Evolutionary conservation across 2,113 vertebrate species (phyloP), one percentile per base, ranked within the genome.

Genomic region (Cyprinodon tularosa): DNA sequence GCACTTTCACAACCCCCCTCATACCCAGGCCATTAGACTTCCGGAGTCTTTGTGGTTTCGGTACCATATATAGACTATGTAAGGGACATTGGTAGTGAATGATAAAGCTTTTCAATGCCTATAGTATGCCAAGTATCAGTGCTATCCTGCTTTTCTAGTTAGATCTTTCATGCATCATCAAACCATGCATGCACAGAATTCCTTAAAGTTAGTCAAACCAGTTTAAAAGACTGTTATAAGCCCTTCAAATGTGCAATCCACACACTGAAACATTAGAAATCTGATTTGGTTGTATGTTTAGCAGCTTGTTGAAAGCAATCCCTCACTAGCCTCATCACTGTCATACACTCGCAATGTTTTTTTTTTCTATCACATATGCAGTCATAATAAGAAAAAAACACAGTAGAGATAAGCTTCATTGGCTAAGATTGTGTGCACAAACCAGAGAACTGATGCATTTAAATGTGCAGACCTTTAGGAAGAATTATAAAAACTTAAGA

Each of bases 121-220:
- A 60, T 65, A 74, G 61, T 53, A 29, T 29, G 29, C 29, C 40
- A 17, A n/a, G 7, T 75, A 77, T 70, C 59, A 44, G 39, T 45
- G 40, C 17, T 29, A 50, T 53, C 29, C 36, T 60, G 62, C 37
- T 78, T 72, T 78, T 62, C 53, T 45, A 4, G 6, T 4, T 72
- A 12, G 69, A 68, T 66, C 66, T 71, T 71, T 42, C 15, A 70
- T 66, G 64, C 53, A 45, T 67, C 12, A 20, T 72, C 42, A 68
- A 78, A 42, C 64, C 50, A 69, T 17, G 64, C 40, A 72, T 42
- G 68, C n/a, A 63, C 36, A 53, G 17, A 62, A 59, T 10, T 29
- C 38, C 45, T 62, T 42, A 22, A 12, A 80, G 79, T 77, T 62
- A 71, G 76, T 66, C 84, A 22, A 66, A 80, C 82, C 62, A 70